Percentiles rank a stretch among this genome's conserved stretches.
These are phyloP conservation scores for Dromococcyx pavoninus DNA, from an alignment of 2,797 vertebrate genomes.

Conservation along the genomic window DNA sequence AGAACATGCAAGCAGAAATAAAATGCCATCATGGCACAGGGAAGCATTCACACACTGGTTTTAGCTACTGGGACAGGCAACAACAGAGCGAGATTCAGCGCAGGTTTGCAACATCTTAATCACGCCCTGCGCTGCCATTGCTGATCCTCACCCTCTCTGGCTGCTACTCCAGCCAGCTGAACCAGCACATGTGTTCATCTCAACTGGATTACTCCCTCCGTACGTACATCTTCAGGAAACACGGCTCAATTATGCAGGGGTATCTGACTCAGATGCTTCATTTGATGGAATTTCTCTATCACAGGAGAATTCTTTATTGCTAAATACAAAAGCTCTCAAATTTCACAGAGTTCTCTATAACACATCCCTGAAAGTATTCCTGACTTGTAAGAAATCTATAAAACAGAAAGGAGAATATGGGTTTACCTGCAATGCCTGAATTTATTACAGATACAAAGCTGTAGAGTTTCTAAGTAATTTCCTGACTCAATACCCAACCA, in stretches of 20 bases:
- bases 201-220: not conserved
- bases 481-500: not conserved
- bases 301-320: not conserved
- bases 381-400: not conserved
- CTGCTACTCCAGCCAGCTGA: not conserved
- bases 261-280: not conserved
- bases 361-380: not conserved
- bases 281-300: not conserved
- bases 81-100: not conserved
- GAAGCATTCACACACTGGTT: not conserved
- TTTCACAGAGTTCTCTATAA: not conserved
- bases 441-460: not conserved
- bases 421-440: not conserved
- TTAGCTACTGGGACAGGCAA: not conserved
- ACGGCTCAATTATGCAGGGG: not conserved
- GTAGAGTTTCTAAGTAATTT: not conserved
- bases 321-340: not conserved
- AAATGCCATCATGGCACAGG: fast-evolving
- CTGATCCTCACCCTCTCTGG: not conserved
- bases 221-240: not conserved
- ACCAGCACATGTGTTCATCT: fast-evolving
- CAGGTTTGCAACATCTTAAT: too few relatives aligned
- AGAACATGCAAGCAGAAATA: not conserved
- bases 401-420: not conserved
- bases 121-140: not conserved